Conservation (phyloP, 2,888 invertebrate species). For the Polylopha cassiicola region DNA sequence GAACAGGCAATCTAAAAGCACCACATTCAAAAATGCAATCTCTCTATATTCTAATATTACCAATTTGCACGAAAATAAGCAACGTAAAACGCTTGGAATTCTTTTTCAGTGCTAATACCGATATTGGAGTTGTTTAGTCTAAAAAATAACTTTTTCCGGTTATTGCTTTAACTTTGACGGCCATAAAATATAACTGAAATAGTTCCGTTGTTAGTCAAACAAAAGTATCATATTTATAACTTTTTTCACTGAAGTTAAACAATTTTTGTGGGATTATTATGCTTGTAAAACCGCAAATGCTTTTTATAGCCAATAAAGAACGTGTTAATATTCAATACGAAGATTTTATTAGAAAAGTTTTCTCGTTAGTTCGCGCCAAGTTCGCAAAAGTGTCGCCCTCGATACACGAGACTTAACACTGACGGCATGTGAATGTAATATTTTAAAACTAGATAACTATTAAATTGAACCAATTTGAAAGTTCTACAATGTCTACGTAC, state of each 20-base stretch:
- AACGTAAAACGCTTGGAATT: too few relatives aligned
- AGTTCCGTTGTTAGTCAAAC: slow-evolving; percentile 39
- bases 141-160: slow-evolving; percentile 1
- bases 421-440: slow-evolving; percentile 20
- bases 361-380: slow-evolving; percentile 51
- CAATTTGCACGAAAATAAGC: slow-evolving; percentile 15
- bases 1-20: slow-evolving; percentile 9
- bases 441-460: slow-evolving; percentile 14
- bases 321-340: slow-evolving; percentile 68
- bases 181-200: slow-evolving; percentile 19
- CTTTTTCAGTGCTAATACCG: too few relatives aligned
- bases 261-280: slow-evolving; percentile 45
- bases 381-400: slow-evolving; percentile 34
- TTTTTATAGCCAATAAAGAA: slow-evolving; percentile 58
- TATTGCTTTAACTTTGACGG: background rate
- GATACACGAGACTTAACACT: slow-evolving; percentile 34
- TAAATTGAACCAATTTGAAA: slow-evolving; percentile 20
- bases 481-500: slow-evolving; percentile 9
- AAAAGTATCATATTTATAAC: slow-evolving; percentile 32
- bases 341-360: slow-evolving; percentile 64
- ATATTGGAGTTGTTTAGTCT: too few relatives aligned
- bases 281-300: slow-evolving; percentile 38
- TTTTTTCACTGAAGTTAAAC: slow-evolving; percentile 36
- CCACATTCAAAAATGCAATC: slow-evolving; percentile 21
- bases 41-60: slow-evolving; percentile 19